These are phyloP conservation scores for Hippolais icterina DNA, from an alignment of 2,113 vertebrate genomes.

Conservation along the genomic window DNA sequence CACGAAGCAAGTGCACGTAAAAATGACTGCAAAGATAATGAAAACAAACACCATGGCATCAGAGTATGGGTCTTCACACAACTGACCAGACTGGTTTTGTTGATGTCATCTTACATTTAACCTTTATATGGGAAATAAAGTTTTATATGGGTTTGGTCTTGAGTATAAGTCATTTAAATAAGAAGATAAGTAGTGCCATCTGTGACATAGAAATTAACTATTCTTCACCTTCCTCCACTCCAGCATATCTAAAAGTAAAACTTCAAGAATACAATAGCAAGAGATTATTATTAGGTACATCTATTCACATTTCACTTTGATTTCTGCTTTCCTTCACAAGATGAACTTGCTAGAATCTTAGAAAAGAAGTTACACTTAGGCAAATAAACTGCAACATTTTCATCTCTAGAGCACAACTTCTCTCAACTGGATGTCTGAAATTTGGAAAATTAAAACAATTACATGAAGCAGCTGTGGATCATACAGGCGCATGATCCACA, in stretches of 20 bases:
- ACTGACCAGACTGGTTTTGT: background rate
- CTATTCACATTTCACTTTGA: background rate
- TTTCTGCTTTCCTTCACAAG: background rate
- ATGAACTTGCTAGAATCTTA: background rate
- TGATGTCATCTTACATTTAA: background rate
- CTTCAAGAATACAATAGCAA: background rate
- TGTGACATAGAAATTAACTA: background rate
- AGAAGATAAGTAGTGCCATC: background rate
- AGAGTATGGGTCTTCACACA: background rate
- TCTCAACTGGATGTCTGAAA: background rate
- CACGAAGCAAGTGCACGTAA: background rate
- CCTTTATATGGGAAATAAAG: background rate
- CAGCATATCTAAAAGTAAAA: background rate
- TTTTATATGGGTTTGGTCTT: background rate
- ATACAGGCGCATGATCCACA: background rate
- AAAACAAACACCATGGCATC: background rate
- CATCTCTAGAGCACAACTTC: background rate
- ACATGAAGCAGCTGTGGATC: background rate
- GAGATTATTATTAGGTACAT: background rate
- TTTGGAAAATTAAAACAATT: background rate
- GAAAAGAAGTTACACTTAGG: background rate
- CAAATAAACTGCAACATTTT: background rate
- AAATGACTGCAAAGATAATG: background rate
- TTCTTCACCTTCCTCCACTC: background rate
- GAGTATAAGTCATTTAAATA: background rate